A percentile compares a stretch with the other conserved stretches of the same genome.
These are phyloP conservation scores for Rhingia rostrata DNA, from an alignment of 2,888 invertebrate genomes.

Conservation along the genomic window DNA sequence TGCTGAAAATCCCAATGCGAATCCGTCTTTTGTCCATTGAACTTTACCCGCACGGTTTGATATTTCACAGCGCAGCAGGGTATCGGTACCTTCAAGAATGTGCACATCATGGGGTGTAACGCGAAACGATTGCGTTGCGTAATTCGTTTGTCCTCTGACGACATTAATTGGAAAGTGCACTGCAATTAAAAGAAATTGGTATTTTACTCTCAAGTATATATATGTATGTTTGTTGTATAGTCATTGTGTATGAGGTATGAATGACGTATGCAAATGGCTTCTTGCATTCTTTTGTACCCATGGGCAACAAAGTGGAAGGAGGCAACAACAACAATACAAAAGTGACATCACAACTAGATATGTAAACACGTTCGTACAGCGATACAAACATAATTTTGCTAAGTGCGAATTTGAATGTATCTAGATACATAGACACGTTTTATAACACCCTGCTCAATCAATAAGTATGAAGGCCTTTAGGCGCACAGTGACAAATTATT, in stretches of 20 bases:
- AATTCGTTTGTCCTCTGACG: constrained; percentile 59
- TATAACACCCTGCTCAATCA: no score
- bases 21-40: constrained; percentile 98
- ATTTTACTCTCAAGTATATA: background rate
- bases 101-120: constrained; percentile 90
- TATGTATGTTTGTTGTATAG: no score
- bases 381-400: no score
- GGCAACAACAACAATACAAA: no score
- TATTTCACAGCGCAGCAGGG: constrained; percentile 92
- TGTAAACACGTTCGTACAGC: no score
- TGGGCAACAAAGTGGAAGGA: no score
- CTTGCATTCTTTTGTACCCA: background rate
- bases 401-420: no score
- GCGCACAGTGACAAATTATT: no score
- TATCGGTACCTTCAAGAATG: constrained; percentile 92
- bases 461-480: no score
- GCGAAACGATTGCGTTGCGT: constrained; percentile 90
- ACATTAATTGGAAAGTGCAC: constrained; percentile 76
- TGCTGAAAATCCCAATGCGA: constrained; percentile 91
- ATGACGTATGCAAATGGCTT: constrained; percentile 1
- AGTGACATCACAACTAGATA: no score
- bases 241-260: no score
- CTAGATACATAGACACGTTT: no score
- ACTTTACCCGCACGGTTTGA: constrained; percentile 92
- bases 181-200: constrained; percentile 75